phyloP scores from a whole-genome alignment of 2,113 vertebrate species.

The Mus musculus region DNA sequence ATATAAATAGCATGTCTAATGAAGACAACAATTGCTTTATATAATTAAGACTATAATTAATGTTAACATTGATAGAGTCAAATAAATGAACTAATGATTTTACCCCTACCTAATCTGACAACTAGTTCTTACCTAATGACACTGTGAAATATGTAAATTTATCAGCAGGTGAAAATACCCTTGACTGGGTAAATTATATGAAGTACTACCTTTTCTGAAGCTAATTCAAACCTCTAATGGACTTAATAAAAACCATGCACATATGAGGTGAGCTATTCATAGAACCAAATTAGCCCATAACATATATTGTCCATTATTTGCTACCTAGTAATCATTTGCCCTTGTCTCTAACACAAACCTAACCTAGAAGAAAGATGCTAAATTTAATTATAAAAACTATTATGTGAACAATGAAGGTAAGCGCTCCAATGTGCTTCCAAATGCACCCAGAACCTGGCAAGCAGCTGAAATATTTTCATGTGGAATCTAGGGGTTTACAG shows the following conservation, averaged over 20 bases:
- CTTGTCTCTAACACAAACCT: constrained; percentile 82
- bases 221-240: constrained; percentile 83
- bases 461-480: constrained; percentile 86
- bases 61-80: constrained; percentile 79
- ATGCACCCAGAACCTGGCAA: constrained; percentile 81
- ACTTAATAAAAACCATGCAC: constrained; percentile 82
- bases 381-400: constrained; percentile 83
- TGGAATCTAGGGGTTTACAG: constrained; percentile 82
- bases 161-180: constrained; percentile 88
- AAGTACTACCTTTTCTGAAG: constrained; percentile 84
- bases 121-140: constrained; percentile 83
- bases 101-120: constrained; percentile 82
- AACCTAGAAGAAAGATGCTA: constrained; percentile 78
- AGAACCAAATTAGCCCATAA: constrained; percentile 84
- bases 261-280: constrained; percentile 84
- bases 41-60: constrained; percentile 79
- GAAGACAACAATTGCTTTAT: constrained; percentile 81
- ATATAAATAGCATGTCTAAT: constrained; percentile 67
- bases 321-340: constrained; percentile 84
- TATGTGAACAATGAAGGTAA: constrained; percentile 83
- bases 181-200: constrained; percentile 87
- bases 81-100: constrained; percentile 81
- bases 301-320: constrained; percentile 83
- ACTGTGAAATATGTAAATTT: constrained; percentile 87
- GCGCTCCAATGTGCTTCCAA: constrained; percentile 78